phyloP scores from a whole-genome alignment of 2,797 vertebrate species.

The Geotrypetes seraphini region DNA sequence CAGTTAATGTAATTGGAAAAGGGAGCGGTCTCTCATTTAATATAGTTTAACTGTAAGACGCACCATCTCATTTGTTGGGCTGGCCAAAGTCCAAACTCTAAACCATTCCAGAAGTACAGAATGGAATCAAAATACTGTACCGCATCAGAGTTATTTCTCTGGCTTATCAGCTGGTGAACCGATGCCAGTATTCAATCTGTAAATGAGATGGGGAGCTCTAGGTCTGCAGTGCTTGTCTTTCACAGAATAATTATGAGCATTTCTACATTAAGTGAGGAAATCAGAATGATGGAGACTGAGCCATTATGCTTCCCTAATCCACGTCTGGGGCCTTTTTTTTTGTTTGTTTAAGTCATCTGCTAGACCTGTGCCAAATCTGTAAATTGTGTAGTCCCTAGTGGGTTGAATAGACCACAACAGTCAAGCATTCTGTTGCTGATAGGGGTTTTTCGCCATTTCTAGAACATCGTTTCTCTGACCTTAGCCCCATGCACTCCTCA shows the following conservation, averaged over 20 bases:
- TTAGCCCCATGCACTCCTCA: no score
- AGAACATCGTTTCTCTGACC: no score
- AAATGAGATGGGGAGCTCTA: constrained; percentile 8
- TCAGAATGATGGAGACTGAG: neutral
- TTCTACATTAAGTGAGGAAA: neutral
- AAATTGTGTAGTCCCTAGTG: no score
- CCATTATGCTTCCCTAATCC: no score
- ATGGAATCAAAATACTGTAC: constrained; percentile 13
- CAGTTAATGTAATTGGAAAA: no score
- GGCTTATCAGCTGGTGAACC: constrained; percentile 1
- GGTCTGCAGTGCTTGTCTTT: neutral
- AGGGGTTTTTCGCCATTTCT: no score
- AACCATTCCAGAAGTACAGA: constrained; percentile 11
- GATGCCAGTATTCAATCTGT: constrained; percentile 9
- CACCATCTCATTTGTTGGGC: constrained; percentile 23
- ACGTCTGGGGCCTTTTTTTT: no score
- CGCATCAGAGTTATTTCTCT: constrained; percentile 9
- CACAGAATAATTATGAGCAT: neutral
- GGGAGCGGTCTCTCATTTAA: constrained; percentile 50
- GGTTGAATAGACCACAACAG: no score
- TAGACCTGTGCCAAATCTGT: no score
- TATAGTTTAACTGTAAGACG: constrained; percentile 53
- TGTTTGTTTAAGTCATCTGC: no score
- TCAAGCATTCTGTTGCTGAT: no score
- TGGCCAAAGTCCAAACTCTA: constrained; percentile 22